Conservation (phyloP, 2,113 vertebrate species). For the Numida meleagris region DNA sequence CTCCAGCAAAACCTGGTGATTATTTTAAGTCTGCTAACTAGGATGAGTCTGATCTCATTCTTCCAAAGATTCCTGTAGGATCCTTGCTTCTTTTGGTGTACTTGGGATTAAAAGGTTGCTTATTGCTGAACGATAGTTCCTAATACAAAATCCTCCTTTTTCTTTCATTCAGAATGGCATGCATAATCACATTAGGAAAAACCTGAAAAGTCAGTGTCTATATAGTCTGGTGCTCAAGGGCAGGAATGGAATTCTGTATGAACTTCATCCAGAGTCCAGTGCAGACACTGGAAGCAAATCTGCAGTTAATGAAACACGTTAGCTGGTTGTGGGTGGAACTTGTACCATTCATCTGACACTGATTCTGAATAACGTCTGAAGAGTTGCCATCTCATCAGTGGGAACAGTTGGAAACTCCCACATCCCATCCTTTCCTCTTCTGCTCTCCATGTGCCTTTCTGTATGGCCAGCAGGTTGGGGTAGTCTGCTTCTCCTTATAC, state of each 20-base stretch:
- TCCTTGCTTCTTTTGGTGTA: background rate
- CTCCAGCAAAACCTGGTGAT: background rate
- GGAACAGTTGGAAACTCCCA: background rate
- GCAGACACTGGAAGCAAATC: background rate
- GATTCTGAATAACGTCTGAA: background rate
- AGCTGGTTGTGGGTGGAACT: background rate
- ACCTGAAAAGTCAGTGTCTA: background rate
- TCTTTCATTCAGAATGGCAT: background rate
- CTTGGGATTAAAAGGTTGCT: background rate
- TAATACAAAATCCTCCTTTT: background rate
- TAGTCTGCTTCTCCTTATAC: background rate
- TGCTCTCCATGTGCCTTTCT: background rate
- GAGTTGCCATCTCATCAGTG: background rate
- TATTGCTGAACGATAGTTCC: background rate
- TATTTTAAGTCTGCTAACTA: background rate
- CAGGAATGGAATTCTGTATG: background rate
- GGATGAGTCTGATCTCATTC: background rate
- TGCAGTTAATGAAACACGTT: background rate
- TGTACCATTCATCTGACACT: fast-evolving
- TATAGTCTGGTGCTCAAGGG: background rate
- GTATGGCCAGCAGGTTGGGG: fast-evolving
- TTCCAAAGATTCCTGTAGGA: background rate
- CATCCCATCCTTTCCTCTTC: background rate
- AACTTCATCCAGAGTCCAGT: background rate
- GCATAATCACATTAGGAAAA: background rate